A percentile compares a stretch with the other conserved stretches of the same genome.
Conservation (phyloP, 2,888 invertebrate species). For the Meta bourneti region DNA sequence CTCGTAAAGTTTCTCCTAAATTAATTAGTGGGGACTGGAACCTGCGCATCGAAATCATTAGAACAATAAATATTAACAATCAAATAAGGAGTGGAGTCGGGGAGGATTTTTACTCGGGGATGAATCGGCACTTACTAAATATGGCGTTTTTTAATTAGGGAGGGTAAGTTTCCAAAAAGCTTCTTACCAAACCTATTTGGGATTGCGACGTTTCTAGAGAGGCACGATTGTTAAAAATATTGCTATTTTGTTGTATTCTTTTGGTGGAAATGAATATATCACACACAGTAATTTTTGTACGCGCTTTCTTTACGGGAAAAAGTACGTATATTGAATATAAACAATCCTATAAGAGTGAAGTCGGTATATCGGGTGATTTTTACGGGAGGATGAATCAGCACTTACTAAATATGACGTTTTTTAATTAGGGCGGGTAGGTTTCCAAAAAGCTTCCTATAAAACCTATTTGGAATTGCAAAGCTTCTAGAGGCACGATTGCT, state of each 20-base stretch:
- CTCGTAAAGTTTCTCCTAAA: slow-evolving; percentile 68
- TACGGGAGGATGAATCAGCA: slow-evolving; percentile 17
- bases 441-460: too few relatives aligned
- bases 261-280: too few relatives aligned
- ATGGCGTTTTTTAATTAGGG: slow-evolving; percentile 17
- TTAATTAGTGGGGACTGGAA: slow-evolving; percentile 61
- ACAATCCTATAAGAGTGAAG: slow-evolving; percentile 35
- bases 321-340: slow-evolving; percentile 43
- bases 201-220: too few relatives aligned
- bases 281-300: too few relatives aligned
- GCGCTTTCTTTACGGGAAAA: too few relatives aligned
- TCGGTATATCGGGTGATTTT: slow-evolving; percentile 2
- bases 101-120: slow-evolving; percentile 7
- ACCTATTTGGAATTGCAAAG: too few relatives aligned
- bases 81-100: slow-evolving; percentile 21
- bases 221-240: too few relatives aligned
- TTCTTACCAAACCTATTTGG: too few relatives aligned
- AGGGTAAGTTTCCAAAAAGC: too few relatives aligned
- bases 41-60: slow-evolving; percentile 47
- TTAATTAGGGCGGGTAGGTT: neutral
- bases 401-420: slow-evolving; percentile 11
- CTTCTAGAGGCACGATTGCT: too few relatives aligned
- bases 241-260: too few relatives aligned
- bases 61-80: slow-evolving; percentile 68
- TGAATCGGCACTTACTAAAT: slow-evolving; percentile 21